phyloP scores from a whole-genome alignment of 2,113 vertebrate genomes.

The Pachypanchax playfairii region DNA sequence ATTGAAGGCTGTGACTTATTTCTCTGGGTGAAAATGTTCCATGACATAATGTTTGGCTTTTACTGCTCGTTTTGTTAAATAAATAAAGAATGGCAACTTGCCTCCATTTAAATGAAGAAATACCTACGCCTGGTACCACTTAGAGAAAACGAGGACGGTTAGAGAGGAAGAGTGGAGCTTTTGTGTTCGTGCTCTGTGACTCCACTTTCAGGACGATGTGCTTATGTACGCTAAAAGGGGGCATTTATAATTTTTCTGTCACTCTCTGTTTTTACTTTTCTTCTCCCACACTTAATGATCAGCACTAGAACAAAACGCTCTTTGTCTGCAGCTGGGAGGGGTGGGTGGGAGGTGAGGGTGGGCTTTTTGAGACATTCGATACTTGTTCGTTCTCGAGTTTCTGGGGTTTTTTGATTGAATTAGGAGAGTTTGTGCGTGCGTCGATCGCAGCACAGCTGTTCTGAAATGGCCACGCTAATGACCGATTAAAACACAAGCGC shows the following conservation, averaged over 20 bases:
- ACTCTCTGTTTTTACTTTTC: conserved; percentile 41
- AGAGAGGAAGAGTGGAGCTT: conserved; percentile 71
- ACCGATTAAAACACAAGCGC: conserved; percentile 67
- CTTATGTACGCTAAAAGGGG: conserved; percentile 38
- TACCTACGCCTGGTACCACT: conserved; percentile 77
- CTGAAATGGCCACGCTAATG: conserved; percentile 66
- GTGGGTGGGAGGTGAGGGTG: conserved; percentile 21
- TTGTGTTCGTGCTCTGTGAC: conserved; percentile 64
- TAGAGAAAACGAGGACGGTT: conserved; percentile 67
- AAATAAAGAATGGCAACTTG: conserved; percentile 73
- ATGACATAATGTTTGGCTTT: conserved; percentile 82
- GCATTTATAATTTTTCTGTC: conserved; percentile 41
- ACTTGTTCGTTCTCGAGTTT: conserved; percentile 9
- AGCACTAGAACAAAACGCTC: conserved; percentile 35
- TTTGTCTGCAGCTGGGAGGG: conserved; percentile 41
- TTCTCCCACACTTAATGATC: conserved; percentile 38
- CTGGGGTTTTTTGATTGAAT: conserved; percentile 36
- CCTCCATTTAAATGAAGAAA: conserved; percentile 72
- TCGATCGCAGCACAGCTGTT: conserved; percentile 54
- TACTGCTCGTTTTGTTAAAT: conserved; percentile 79
- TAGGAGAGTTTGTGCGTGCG: conserved; percentile 28
- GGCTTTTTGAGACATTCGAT: conserved; percentile 32
- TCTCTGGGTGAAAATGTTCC: conserved; percentile 76
- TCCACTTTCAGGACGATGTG: conserved; percentile 54
- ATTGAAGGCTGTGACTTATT: conserved; percentile 71